Percentiles rank a stretch among this genome's conserved stretches.
Conservation (phyloP, 2,113 vertebrate genomes). For the Gymnogyps californianus region DNA sequence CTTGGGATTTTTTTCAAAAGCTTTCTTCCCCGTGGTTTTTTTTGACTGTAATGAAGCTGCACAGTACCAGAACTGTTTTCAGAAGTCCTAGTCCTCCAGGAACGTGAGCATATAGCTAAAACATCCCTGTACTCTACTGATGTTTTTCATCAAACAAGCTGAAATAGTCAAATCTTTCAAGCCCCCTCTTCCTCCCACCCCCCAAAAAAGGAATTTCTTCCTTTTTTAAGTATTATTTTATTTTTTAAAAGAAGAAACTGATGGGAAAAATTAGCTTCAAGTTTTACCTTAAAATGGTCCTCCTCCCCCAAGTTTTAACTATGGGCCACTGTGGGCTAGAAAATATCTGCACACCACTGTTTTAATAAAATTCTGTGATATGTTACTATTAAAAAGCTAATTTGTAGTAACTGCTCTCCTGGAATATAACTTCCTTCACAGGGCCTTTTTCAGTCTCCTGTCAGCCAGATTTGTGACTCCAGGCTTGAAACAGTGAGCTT, state of each 20-base stretch:
- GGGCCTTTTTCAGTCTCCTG: neutral
- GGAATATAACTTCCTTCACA: neutral
- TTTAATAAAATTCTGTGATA: neutral
- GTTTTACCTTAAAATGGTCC: neutral
- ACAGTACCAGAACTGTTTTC: neutral
- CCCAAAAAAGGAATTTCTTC: neutral
- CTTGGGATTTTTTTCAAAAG: neutral
- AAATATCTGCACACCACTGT: neutral
- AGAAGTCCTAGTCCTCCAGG: neutral
- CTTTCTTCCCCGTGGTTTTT: neutral
- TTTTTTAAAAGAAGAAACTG: neutral
- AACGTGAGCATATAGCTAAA: neutral
- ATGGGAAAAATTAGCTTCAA: neutral
- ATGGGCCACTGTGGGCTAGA: neutral
- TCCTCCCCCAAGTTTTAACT: neutral
- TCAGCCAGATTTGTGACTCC: neutral
- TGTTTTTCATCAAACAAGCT: neutral
- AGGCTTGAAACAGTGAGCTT: neutral
- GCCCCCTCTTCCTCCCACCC: fast-evolving
- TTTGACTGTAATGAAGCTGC: neutral
- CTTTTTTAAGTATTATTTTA: neutral
- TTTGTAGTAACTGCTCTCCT: neutral
- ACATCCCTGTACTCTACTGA: neutral
- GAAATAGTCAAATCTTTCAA: neutral
- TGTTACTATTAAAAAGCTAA: neutral